Evolutionary conservation across 2,888 invertebrate species (phyloP), one percentile per base, ranked within the genome.

Genomic region (Atethmia centrago): DNA sequence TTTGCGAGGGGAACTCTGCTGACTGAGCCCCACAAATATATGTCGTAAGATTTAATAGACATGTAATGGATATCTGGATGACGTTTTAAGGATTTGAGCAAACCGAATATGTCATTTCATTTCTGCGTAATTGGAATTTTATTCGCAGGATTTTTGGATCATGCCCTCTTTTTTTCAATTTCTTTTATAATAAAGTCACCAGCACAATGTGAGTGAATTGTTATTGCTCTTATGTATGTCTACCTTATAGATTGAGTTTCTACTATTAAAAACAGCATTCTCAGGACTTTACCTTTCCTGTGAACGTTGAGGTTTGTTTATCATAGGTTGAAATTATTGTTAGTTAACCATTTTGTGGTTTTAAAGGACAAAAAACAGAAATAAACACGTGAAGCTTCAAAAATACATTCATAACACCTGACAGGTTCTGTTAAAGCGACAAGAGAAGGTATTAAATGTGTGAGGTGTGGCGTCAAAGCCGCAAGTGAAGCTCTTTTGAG

Each of bases 31-130:
- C 94, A 94, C 96, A 94, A 95, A 95, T 96, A 96, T 96, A 95
- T 96, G 96, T 96, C 96, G 95, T 96, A 94, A 96, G 96, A 96
- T 96, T 96, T 96, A 96, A 96, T 96, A 96, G 95, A 96, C 95
- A 96, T 96, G 96, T 96, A 96, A 96, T 96, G 95, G 96, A 96
- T 96, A 96, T 96, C 96, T 95, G 95, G 95, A 96, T 96, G 96
- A 96, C 96, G 94, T 95, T 96, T 96, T 96, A 96, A 96, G 96
- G 96, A 96, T 96, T 96, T 96, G 95, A 92, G 96, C 96, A 96
- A 96, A 96, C 96, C 94, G 95, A 96, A 95, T 95, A 95, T 95
- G 96, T 95, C 95, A 95, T 95, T 95, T 94, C 93, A 92, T 94
- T 93, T 91, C 91, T 91, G 89, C 80, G 93, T 93, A 92, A 96